Evolutionary conservation across 1,140 invertebrate species (phyloP).

Genomic region (Drosophila varians): DNA sequence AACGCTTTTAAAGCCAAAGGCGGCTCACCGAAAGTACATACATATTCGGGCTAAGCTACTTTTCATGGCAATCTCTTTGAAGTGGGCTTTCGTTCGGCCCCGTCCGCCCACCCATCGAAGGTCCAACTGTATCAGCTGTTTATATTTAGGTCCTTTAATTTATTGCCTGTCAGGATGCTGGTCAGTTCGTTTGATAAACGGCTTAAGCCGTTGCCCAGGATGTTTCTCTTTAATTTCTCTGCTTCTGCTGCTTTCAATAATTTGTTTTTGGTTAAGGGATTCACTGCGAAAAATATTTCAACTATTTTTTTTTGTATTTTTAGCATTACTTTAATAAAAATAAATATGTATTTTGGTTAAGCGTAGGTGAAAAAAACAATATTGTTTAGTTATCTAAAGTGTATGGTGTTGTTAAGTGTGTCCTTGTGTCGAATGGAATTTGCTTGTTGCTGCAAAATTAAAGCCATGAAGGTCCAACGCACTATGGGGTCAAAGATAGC

Average conservation of each 20-base stretch:
- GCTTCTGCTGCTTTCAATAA: constrained; percentile 24
- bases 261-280: constrained; percentile 17
- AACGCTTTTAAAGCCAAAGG: constrained; percentile 27
- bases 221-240: constrained; percentile 22
- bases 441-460: constrained; percentile 48
- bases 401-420: not conserved
- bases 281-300: not conserved
- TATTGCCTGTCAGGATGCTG: constrained; percentile 55
- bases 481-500: too few relatives aligned
- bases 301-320: not conserved
- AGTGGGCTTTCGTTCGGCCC: constrained; percentile 38
- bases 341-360: not conserved
- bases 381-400: not conserved
- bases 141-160: constrained; percentile 46
- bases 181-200: constrained; percentile 61
- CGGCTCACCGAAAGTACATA: constrained; percentile 10
- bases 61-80: constrained; percentile 55
- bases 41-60: constrained; percentile 32
- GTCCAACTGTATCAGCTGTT: constrained; percentile 19
- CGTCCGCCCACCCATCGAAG: not conserved
- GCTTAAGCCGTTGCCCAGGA: constrained; percentile 32
- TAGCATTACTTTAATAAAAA: not conserved
- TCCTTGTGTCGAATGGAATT: constrained; percentile 19
- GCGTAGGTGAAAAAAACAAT: too few relatives aligned
- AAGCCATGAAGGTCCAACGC: constrained; percentile 67